A percentile compares a stretch with the other conserved stretches of the same genome.
Evolutionary conservation across 2,888 invertebrate species (phyloP).

Genomic region (Diarsia mendica): DNA sequence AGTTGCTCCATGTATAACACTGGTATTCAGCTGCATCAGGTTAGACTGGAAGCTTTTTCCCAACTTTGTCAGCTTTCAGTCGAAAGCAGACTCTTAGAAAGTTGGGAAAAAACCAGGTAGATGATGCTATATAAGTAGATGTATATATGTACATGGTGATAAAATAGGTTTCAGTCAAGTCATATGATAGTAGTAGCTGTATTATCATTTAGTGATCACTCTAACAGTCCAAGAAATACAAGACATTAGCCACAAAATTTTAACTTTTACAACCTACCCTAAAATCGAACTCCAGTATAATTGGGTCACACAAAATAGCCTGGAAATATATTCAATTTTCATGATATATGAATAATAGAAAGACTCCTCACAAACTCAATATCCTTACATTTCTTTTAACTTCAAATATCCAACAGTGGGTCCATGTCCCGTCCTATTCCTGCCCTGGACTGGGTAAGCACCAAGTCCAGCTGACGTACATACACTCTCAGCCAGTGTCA

Average conservation of each 20-base stretch:
- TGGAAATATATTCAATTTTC: neutral
- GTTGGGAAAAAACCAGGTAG: neutral
- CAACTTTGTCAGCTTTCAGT: no score
- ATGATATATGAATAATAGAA: neutral
- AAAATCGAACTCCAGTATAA: neutral
- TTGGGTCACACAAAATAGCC: neutral
- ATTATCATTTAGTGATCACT: neutral
- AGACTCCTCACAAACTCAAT: neutral
- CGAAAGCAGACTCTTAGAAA: neutral
- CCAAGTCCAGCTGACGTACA: conserved; percentile 97
- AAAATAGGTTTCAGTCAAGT: no score
- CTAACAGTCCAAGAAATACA: neutral
- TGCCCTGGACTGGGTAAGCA: conserved; percentile 94
- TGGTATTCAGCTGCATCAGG: neutral
- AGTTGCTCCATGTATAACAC: neutral
- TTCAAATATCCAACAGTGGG: conserved; percentile 93
- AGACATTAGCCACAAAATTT: neutral
- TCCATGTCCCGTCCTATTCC: conserved; percentile 95
- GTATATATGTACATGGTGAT: neutral
- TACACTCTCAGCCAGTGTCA: conserved; percentile 97
- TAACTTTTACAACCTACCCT: neutral
- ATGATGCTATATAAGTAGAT: neutral
- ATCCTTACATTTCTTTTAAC: conserved; percentile 90
- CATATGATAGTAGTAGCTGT: neutral
- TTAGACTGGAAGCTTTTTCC: neutral